These are phyloP conservation scores for Liodrosophila aerea DNA, from an alignment of 2,888 invertebrate species.

Conservation along the genomic window DNA sequence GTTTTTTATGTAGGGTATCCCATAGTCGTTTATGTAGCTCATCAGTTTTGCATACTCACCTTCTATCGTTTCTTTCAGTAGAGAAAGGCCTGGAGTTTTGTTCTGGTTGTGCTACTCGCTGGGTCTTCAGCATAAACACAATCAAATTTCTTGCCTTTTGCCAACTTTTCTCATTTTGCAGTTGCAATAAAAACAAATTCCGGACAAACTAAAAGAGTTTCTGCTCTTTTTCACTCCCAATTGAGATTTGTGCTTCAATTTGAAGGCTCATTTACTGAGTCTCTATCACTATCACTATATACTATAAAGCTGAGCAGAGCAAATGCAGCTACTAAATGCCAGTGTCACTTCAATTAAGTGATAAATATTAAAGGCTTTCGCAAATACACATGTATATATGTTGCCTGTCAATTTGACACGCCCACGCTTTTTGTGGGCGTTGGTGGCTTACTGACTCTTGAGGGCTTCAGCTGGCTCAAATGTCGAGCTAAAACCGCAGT, in stretches of 20 bases:
- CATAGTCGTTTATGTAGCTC: conserved; percentile 25
- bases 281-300: not conserved
- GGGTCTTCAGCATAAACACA: conserved; percentile 30
- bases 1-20: conserved; percentile 7
- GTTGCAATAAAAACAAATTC: conserved; percentile 17
- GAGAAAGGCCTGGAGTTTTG: conserved; percentile 6
- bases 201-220: not conserved
- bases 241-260: conserved; percentile 13
- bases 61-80: no score
- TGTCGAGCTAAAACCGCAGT: conserved; percentile 30
- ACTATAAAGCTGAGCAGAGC: not conserved
- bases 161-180: conserved; percentile 25
- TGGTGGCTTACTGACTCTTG: not conserved
- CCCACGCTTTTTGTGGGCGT: conserved; percentile 3
- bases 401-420: conserved; percentile 22
- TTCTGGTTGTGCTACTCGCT: conserved; percentile 6
- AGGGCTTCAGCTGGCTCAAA: conserved; percentile 1
- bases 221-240: not conserved
- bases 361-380: conserved; percentile 24
- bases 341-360: conserved; percentile 51
- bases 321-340: conserved; percentile 2
- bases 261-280: conserved; percentile 9
- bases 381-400: conserved; percentile 30
- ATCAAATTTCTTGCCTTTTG: conserved; percentile 34
- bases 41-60: not conserved